Conservation (phyloP, 2,797 vertebrate species). For the Cheirogaleus major region DNA sequence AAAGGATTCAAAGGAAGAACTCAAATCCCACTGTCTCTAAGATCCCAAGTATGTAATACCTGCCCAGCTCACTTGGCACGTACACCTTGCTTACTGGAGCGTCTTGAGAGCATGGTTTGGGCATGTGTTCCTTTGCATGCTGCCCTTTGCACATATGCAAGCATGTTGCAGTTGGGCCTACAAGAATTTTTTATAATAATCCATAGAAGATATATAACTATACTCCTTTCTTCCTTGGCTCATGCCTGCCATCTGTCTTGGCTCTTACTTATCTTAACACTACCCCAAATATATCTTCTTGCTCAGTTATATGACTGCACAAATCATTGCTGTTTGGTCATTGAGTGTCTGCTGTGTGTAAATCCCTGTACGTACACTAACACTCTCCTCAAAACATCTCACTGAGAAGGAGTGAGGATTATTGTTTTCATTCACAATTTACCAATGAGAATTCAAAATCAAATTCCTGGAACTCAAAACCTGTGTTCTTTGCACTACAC, state of each 20-base stretch:
- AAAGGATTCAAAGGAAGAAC: neutral
- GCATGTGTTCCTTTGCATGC: neutral
- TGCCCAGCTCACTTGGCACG: neutral
- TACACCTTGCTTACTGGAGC: neutral
- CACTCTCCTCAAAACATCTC: neutral
- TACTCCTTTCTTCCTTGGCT: neutral
- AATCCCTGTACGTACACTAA: neutral
- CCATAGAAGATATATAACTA: neutral
- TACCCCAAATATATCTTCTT: neutral
- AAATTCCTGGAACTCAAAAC: neutral
- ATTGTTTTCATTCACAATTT: neutral
- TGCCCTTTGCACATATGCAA: neutral
- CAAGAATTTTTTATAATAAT: neutral
- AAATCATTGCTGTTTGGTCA: neutral
- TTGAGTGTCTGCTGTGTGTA: neutral
- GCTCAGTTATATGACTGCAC: neutral
- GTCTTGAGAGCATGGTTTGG: neutral
- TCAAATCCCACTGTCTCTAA: neutral
- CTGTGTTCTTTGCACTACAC: neutral
- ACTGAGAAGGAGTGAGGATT: neutral
- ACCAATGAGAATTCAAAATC: conserved; percentile 15
- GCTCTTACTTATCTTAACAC: neutral
- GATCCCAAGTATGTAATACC: neutral
- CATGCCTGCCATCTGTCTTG: neutral
- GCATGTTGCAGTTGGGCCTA: neutral